Conservation (phyloP, 2,113 vertebrate genomes). For the Narcine bancroftii region DNA sequence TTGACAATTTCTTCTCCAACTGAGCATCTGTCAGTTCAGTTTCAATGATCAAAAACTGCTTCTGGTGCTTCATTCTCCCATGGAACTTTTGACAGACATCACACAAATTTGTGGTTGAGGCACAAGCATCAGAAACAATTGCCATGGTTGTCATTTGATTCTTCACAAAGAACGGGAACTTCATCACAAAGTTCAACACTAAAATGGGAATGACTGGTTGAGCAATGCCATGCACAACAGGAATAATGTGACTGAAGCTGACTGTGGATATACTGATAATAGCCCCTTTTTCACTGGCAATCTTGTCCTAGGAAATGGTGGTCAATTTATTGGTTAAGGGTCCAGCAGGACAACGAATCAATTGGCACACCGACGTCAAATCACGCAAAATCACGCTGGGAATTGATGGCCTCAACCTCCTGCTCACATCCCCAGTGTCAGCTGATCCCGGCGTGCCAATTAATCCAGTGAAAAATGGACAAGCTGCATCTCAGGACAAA, state of each 20-base stretch:
- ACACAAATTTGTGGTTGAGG: not conserved
- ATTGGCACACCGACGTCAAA: too few relatives aligned
- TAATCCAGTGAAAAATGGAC: too few relatives aligned
- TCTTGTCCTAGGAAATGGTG: too few relatives aligned
- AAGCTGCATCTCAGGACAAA: too few relatives aligned
- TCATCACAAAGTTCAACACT: not conserved
- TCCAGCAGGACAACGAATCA: too few relatives aligned
- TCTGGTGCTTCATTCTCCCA: not conserved
- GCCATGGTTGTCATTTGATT: not conserved
- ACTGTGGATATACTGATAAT: not conserved
- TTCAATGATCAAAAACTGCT: constrained; percentile 30
- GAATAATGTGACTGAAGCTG: not conserved
- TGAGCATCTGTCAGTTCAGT: constrained; percentile 3
- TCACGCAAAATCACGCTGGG: too few relatives aligned
- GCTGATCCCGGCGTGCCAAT: too few relatives aligned
- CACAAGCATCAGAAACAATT: not conserved
- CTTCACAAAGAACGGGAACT: not conserved
- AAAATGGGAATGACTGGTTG: not conserved
- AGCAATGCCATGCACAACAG: constrained; percentile 7
- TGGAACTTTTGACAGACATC: constrained; percentile 18
- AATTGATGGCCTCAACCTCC: too few relatives aligned
- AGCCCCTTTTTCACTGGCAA: too few relatives aligned
- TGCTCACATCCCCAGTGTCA: too few relatives aligned
- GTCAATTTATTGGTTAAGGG: too few relatives aligned
- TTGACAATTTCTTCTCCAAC: constrained; percentile 27